These are phyloP conservation scores for Microplitis mediator DNA, from an alignment of 1,140 invertebrate species.

Conservation along the genomic window DNA sequence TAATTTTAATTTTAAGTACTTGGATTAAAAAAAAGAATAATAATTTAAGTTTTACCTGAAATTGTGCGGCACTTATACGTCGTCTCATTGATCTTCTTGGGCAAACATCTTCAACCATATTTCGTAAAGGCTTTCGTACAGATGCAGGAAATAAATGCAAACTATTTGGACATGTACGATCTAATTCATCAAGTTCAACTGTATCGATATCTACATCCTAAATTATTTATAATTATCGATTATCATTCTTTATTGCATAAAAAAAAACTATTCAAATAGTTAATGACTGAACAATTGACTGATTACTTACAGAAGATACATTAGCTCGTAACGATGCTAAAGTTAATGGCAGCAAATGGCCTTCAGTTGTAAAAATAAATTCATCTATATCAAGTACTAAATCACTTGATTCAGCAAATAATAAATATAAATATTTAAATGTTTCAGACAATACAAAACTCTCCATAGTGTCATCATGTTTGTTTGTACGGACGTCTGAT, in stretches of 20 bases:
- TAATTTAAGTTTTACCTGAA: slow-evolving; percentile 61
- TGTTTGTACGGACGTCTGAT: slow-evolving; percentile 89
- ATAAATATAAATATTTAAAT: slow-evolving; percentile 94
- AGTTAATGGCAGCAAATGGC: slow-evolving; percentile 90
- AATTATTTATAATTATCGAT: too few species aligned
- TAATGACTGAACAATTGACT: slow-evolving; percentile 31
- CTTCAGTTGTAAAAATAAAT: slow-evolving; percentile 97
- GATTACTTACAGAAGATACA: slow-evolving; percentile 57
- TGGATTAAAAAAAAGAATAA: too few species aligned
- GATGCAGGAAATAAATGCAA: slow-evolving; percentile 81
- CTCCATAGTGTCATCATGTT: slow-evolving; percentile 95
- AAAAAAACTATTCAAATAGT: neutral
- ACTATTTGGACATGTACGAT: slow-evolving; percentile 85
- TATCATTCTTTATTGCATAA: slow-evolving; percentile 27
- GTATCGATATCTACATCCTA: slow-evolving; percentile 68
- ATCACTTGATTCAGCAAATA: slow-evolving; percentile 90
- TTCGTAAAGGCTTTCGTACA: slow-evolving; percentile 77
- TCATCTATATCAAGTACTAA: slow-evolving; percentile 90
- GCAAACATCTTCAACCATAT: slow-evolving; percentile 84
- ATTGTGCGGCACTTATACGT: slow-evolving; percentile 74
- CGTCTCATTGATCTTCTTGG: slow-evolving; percentile 67
- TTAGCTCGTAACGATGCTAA: slow-evolving; percentile 66
- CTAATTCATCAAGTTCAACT: slow-evolving; percentile 60
- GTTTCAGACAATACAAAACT: slow-evolving; percentile 98
- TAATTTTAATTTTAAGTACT: too few species aligned